Evolutionary conservation across 2,113 vertebrate genomes (phyloP), one percentile per base, ranked within the genome.

Genomic region (Columba janthina): DNA sequence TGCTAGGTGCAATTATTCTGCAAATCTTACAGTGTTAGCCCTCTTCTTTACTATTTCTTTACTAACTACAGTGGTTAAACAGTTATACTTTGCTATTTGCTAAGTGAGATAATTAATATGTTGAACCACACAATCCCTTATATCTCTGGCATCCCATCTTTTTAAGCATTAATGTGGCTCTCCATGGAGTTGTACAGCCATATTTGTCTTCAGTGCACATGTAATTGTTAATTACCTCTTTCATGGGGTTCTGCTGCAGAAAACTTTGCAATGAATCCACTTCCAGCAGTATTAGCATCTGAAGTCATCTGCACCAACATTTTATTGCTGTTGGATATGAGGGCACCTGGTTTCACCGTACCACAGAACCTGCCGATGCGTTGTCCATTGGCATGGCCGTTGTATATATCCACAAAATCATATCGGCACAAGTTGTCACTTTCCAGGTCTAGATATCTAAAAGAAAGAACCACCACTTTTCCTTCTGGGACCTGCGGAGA

Each of bases 301-400:
- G 99, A 99, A 77, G 99, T 97, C 99, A 99, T 99, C 97, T 99
- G 99, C 77, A 99, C 97, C 95, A 99, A 94, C 99, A 99, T 99
- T 97, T 99, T 99, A 97, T 99, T 99, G 96, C 98, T 97, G 10
- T 97, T 98, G 96, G 99, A 99, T 50, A 99, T 98, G 6, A 99
- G 98, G 48, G 99, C 99, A 1, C 99, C 99, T 0, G 99, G 99
- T 76, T 98, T 98, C 93, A 99, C 98, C 0, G 99, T 99, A 28
- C 99, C 99, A 32, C 99, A 99, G 98, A 99, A 99, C 73, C 99
- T 98, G 18, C 99, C 99, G 0, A 99, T 98, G 64, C 99, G 99
- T 95, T 99, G 99, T 2, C 98, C 98, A 0, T 97, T 98, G 83
- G 93, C 85, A 2, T 99, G 99, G 31, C 99, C 99, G 0, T 96